Conservation (phyloP, 2,797 vertebrate genomes). For the Merluccius polli region DNA sequence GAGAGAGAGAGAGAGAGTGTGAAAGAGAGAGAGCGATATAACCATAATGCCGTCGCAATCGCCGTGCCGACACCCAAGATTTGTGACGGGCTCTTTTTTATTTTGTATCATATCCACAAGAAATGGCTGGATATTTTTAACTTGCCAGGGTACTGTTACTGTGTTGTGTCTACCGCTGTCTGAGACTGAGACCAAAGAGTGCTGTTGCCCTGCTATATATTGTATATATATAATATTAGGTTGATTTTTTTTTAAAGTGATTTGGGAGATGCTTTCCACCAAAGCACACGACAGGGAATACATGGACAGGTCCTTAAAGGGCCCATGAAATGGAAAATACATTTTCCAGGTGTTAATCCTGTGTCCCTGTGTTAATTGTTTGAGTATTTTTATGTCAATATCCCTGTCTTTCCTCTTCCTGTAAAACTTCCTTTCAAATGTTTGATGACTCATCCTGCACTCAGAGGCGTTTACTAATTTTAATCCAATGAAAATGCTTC, state of each 20-base stretch:
- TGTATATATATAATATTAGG: not conserved
- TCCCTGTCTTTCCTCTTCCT: no score
- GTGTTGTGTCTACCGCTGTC: slow-evolving; percentile 1
- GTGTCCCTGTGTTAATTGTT: no score
- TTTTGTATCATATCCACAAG: not conserved
- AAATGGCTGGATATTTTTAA: slow-evolving; percentile 6
- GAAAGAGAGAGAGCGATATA: slow-evolving; percentile 4
- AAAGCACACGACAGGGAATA: not conserved
- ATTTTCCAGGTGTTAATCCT: no score
- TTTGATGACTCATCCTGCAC: no score
- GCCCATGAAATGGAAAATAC: not conserved
- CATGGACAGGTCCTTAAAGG: not conserved
- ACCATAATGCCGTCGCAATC: slow-evolving; percentile 15
- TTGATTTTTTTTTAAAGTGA: not conserved
- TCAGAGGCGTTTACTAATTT: no score
- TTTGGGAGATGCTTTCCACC: not conserved
- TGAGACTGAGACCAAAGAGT: not conserved
- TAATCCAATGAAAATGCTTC: no score
- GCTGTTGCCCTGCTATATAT: not conserved
- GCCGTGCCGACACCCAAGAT: slow-evolving; percentile 30
- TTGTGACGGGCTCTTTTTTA: slow-evolving; percentile 20
- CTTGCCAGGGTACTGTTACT: not conserved
- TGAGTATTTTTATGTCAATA: no score
- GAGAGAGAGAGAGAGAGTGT: slow-evolving; percentile 10
- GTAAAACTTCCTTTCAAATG: no score